These are phyloP conservation scores for Willisornis vidua DNA, from an alignment of 2,113 vertebrate species.

Conservation along the genomic window DNA sequence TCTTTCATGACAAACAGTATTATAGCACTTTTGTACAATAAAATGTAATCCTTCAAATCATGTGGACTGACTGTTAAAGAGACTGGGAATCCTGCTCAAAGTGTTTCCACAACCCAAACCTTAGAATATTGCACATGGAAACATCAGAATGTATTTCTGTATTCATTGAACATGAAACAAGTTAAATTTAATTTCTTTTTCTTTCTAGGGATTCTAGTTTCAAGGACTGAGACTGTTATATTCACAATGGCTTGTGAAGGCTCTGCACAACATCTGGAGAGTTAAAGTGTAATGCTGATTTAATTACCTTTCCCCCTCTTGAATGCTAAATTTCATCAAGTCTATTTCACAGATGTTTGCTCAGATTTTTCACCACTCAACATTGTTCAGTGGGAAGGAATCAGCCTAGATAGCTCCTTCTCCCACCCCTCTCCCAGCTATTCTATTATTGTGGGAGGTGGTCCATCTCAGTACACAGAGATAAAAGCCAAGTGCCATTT, in stretches of 20 bases:
- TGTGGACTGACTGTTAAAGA: neutral
- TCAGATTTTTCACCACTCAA: neutral
- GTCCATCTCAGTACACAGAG: neutral
- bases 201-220: constrained; percentile 72
- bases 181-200: constrained; percentile 40
- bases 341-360: constrained; percentile 44
- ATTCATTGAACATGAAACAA: neutral
- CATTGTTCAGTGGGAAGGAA: neutral
- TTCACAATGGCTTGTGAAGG: constrained; percentile 18
- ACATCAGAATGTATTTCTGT: neutral
- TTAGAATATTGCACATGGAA: neutral
- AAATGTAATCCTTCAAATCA: neutral
- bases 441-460: neutral
- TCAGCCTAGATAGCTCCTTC: neutral
- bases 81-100: neutral
- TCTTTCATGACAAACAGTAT: neutral
- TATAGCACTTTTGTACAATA: neutral
- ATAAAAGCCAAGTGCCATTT: neutral
- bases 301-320: constrained; percentile 58
- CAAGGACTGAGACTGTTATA: constrained; percentile 58
- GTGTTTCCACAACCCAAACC: neutral
- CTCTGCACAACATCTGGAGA: constrained; percentile 43
- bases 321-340: constrained; percentile 59
- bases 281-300: constrained; percentile 40
- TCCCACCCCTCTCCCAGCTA: neutral